These are phyloP conservation scores for Pedicia rivosa DNA, from an alignment of 2,888 invertebrate genomes.

Conservation along the genomic window DNA sequence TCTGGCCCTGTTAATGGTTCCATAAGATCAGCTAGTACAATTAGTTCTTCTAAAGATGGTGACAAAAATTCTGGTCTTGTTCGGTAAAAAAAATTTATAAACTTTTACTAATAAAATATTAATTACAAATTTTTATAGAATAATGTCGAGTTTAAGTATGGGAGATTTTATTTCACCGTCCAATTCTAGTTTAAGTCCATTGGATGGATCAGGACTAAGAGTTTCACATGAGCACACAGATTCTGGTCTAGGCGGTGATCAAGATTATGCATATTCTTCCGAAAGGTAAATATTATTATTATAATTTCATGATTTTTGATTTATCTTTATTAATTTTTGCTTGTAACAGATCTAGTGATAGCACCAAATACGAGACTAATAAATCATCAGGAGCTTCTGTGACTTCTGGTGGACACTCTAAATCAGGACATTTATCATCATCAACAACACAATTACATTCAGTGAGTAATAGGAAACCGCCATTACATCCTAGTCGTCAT, in stretches of 20 bases:
- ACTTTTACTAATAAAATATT: no score
- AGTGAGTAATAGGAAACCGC: conserved; percentile 16
- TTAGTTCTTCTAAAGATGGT: conserved; percentile 37
- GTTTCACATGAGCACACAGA: conserved; percentile 63
- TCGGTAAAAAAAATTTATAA: conserved; percentile 19
- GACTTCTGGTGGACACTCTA: conserved; percentile 25
- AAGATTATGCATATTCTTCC: conserved; percentile 55
- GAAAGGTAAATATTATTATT: conserved; percentile 36
- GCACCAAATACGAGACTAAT: conserved; percentile 38
- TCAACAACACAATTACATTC: conserved; percentile 9
- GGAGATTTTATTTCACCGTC: conserved; percentile 31
- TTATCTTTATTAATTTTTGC: not conserved
- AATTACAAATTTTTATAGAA: conserved; percentile 16
- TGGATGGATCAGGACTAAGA: conserved; percentile 32
- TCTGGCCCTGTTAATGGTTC: conserved; percentile 30
- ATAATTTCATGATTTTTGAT: conserved; percentile 5
- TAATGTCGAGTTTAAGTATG: conserved; percentile 34
- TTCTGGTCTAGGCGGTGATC: conserved; percentile 59
- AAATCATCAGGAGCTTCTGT: conserved; percentile 30
- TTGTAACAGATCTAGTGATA: conserved; percentile 33
- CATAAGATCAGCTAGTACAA: conserved; percentile 42
- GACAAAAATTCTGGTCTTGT: conserved; percentile 34
- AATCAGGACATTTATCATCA: conserved; percentile 27
- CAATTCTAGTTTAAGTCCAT: conserved; percentile 27
- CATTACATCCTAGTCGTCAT: conserved; percentile 19